Evolutionary conservation across 2,888 invertebrate species (phyloP).

Genomic region (Melangyna quadrimaculata): DNA sequence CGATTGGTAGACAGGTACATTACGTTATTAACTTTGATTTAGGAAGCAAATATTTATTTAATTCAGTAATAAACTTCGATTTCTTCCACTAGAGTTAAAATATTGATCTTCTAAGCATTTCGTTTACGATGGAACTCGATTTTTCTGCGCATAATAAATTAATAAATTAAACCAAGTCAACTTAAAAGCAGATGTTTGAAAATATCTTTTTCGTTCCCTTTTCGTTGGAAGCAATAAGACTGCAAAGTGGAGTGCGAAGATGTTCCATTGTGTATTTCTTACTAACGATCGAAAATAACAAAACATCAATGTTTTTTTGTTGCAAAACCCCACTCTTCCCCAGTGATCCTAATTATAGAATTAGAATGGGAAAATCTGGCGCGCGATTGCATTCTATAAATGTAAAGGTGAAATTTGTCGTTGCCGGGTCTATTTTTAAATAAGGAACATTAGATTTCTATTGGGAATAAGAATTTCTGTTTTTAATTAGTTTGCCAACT

Average conservation of each 20-base stretch:
- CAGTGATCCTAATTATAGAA: slow-evolving; percentile 50
- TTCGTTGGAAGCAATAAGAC: neutral
- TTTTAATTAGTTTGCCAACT: neutral
- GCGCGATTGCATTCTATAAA: slow-evolving; percentile 53
- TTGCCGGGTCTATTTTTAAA: slow-evolving; percentile 33
- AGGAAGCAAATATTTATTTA: too few relatives aligned
- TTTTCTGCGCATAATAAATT: too few relatives aligned
- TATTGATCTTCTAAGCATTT: neutral
- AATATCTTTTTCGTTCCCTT: neutral
- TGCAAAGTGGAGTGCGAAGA: neutral
- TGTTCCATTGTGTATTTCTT: neutral
- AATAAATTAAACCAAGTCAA: neutral
- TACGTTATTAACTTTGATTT: too few relatives aligned
- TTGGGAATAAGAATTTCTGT: slow-evolving; percentile 1
- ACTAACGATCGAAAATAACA: neutral
- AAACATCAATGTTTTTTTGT: neutral
- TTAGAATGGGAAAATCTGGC: slow-evolving; percentile 22
- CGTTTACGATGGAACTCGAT: neutral
- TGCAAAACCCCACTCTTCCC: slow-evolving; percentile 20
- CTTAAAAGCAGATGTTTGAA: neutral
- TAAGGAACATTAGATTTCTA: slow-evolving; percentile 1
- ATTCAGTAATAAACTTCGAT: too few relatives aligned
- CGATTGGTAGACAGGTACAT: too few relatives aligned
- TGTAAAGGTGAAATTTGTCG: slow-evolving; percentile 67
- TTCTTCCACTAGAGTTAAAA: too few relatives aligned